Evolutionary conservation across 1,140 invertebrate species (phyloP).

Genomic region (Sarcophaga peregrina): DNA sequence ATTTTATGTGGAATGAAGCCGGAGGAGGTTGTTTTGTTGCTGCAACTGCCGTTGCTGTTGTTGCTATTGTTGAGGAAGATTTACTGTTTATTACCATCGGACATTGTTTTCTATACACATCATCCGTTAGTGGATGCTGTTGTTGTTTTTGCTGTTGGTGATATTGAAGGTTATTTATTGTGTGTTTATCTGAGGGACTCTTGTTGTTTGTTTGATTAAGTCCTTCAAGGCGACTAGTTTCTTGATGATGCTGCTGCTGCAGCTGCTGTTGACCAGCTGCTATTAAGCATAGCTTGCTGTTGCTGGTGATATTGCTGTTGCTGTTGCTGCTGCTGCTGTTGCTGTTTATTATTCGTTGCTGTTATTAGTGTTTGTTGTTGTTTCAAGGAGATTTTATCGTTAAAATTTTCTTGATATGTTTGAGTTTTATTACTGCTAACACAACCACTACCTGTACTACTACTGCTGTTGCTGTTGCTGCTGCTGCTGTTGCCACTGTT

Average conservation of each 20-base stretch:
- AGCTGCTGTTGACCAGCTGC: conserved; percentile 10
- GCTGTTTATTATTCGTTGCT: conserved; percentile 18
- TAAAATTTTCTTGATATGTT: conserved; percentile 27
- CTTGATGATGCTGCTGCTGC: conserved; percentile 40
- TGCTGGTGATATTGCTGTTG: conserved; percentile 12
- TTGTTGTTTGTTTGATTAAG: conserved; percentile 42
- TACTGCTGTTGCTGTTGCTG: conserved; percentile 45
- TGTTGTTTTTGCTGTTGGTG: background rate
- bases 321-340: conserved; percentile 45
- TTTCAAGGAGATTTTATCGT: conserved; percentile 3
- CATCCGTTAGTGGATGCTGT: background rate
- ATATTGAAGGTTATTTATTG: conserved; percentile 45
- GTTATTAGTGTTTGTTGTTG: conserved; percentile 42
- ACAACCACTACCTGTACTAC: conserved; percentile 33
- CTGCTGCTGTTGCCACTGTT: conserved; percentile 30
- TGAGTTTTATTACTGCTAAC: background rate
- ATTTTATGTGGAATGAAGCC: conserved; percentile 28
- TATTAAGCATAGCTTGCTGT: background rate
- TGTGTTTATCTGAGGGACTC: conserved; percentile 41
- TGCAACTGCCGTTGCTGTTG: background rate
- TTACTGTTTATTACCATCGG: conserved; percentile 6
- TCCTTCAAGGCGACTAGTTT: conserved; percentile 54
- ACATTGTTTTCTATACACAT: background rate
- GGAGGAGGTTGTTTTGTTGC: conserved; percentile 44
- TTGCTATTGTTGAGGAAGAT: background rate